A percentile compares a stretch with the other conserved stretches of the same genome.
These are phyloP conservation scores for Drosophila insularis DNA, from an alignment of 1,140 invertebrate species.

Conservation along the genomic window DNA sequence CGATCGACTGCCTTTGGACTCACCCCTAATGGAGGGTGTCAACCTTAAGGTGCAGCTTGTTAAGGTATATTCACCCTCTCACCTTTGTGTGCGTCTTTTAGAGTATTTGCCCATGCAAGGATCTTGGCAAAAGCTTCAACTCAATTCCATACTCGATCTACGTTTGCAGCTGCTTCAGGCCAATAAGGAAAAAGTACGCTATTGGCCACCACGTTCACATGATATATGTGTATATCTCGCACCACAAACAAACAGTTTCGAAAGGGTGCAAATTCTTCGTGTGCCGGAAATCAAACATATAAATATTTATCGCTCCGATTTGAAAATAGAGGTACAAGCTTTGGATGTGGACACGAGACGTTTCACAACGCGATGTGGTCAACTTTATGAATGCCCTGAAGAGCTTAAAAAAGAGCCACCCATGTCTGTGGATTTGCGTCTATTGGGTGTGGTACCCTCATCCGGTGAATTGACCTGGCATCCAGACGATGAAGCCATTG, in stretches of 20 bases:
- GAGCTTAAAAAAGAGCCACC: slow-evolving; percentile 11
- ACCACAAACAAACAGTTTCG: not conserved
- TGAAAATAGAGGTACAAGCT: slow-evolving; percentile 43
- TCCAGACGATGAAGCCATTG: slow-evolving; percentile 11
- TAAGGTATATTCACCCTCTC: slow-evolving; percentile 41
- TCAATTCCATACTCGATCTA: slow-evolving; percentile 8
- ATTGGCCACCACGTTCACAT: slow-evolving; percentile 48
- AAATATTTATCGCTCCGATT: slow-evolving; percentile 19
- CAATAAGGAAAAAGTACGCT: not conserved
- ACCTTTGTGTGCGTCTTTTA: slow-evolving; percentile 48
- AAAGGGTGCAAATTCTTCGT: slow-evolving; percentile 49
- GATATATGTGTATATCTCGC: slow-evolving; percentile 35
- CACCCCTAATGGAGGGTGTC: slow-evolving; percentile 20
- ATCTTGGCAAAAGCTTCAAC: slow-evolving; percentile 8
- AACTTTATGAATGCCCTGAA: slow-evolving; percentile 38
- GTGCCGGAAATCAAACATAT: slow-evolving; percentile 36
- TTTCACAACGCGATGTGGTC: slow-evolving; percentile 19
- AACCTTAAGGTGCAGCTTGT: slow-evolving; percentile 45
- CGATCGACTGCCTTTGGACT: slow-evolving; percentile 6
- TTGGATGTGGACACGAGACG: slow-evolving; percentile 50
- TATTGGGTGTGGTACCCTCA: slow-evolving; percentile 35
- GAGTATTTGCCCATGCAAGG: slow-evolving; percentile 33
- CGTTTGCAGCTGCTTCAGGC: slow-evolving; percentile 20
- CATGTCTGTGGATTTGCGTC: slow-evolving; percentile 37
- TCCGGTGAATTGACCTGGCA: slow-evolving; percentile 33